Evolutionary conservation across 2,888 invertebrate genomes (phyloP), one percentile per base, ranked within the genome.

Genomic region (Tupiocoris notatus): DNA sequence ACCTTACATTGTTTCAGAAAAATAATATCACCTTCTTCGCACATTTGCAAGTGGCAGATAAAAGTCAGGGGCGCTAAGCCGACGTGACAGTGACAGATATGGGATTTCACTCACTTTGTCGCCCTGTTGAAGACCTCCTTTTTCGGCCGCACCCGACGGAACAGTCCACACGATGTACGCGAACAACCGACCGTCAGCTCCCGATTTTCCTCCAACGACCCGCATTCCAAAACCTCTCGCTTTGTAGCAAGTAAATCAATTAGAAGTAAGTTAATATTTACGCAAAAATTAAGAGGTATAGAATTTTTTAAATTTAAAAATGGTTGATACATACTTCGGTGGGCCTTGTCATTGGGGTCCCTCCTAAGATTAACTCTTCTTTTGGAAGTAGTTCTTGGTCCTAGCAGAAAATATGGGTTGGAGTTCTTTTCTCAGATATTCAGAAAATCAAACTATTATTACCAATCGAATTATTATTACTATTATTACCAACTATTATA

Each of bases 141-240:
- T 90, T 84, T 95, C 94, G 0, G 96, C 96, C 23, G 95, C 93
- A 25, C 96, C 96, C 62, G 94, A 94, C 12, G 93, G 93, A 79
- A 94, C 93, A 1, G 95, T 95, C 92, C 94, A 95, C 77, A 95
- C 94, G 83, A 95, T 92, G 84, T 93, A 92, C 64, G 95, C 95
- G 84, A 94, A 94, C 79, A 95, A 89, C 56, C 91, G 90, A 2
- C 95, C 95, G 84, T 94, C 94, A 25, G 90, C 88, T 77, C 92
- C 92, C 25, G 91, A 91, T 84, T 95, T 95, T 24, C 96, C 96
- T 18, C 96, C 96, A 63, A 96, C 95, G 23, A 96, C 94, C 79
- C 95, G 89, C 94, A 97, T 94, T 39, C 96, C 96, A 83, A 96
- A 94, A 77, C 96, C 96, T 80, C 94, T 91, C 80, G 94, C 93